Percentiles rank a stretch among this genome's conserved stretches.
Evolutionary conservation across 2,797 vertebrate species (phyloP).

Genomic region (Toxotes lorentzi): DNA sequence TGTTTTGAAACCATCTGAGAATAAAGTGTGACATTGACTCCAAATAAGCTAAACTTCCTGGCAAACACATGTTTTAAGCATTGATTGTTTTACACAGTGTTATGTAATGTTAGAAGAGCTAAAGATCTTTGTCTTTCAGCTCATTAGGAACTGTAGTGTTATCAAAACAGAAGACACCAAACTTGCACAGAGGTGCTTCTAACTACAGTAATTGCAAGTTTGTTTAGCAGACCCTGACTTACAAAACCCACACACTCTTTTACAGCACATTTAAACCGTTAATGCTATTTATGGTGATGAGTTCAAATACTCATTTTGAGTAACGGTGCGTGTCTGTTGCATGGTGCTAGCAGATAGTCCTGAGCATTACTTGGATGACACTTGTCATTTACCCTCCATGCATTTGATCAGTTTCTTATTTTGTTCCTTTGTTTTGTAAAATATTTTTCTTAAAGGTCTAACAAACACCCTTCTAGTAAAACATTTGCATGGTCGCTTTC

Average conservation of each 20-base stretch:
- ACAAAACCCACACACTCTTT: conserved; percentile 5
- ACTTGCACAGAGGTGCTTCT: background rate
- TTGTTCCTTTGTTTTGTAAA: background rate
- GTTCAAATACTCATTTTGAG: background rate
- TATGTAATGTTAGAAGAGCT: background rate
- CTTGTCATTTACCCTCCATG: background rate
- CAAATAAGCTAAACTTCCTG: background rate
- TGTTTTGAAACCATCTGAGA: background rate
- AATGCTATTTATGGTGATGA: background rate
- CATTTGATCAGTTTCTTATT: background rate
- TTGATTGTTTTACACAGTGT: background rate
- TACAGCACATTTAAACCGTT: background rate
- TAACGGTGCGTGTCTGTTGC: background rate
- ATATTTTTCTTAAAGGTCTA: background rate
- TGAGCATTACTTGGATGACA: background rate
- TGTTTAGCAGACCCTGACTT: conserved; percentile 7
- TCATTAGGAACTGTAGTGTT: conserved; percentile 2
- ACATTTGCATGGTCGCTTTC: background rate
- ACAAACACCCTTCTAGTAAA: background rate
- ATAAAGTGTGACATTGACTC: background rate
- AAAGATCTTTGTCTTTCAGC: background rate
- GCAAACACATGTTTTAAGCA: background rate
- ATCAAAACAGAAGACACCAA: conserved; percentile 22
- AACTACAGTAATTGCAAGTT: background rate
- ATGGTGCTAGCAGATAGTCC: background rate